These are phyloP conservation scores for Lycodopsis pacificus DNA, from an alignment of 2,797 vertebrate species.

Conservation along the genomic window DNA sequence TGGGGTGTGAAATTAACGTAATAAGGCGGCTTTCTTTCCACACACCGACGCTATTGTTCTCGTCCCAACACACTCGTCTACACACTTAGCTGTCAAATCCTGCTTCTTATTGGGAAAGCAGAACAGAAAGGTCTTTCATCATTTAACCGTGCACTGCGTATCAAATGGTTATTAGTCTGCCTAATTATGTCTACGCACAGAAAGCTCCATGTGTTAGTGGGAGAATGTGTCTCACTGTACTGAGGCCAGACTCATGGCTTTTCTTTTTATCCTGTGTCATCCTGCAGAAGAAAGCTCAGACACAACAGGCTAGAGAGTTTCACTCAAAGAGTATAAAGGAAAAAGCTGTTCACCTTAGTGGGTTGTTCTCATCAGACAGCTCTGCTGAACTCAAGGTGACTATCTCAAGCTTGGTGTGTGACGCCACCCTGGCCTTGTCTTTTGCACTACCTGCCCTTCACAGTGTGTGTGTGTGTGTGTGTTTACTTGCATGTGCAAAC, in stretches of 20 bases:
- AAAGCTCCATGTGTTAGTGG: slow-evolving; percentile 27
- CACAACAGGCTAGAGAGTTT: slow-evolving; percentile 94
- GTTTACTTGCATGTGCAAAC: slow-evolving; percentile 35
- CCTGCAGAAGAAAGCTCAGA: slow-evolving; percentile 93
- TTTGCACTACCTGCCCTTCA: slow-evolving; percentile 17
- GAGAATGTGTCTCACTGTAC: slow-evolving; percentile 37
- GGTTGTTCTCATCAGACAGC: slow-evolving; percentile 87
- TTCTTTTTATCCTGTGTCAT: slow-evolving; percentile 63
- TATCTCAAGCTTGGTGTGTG: slow-evolving; percentile 47
- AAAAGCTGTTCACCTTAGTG: slow-evolving; percentile 92
- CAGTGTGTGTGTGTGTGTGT: not conserved
- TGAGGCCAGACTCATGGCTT: slow-evolving; percentile 43
- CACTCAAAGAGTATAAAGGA: slow-evolving; percentile 98
- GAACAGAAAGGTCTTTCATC: slow-evolving; percentile 64
- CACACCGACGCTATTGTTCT: slow-evolving; percentile 63
- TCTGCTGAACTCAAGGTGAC: slow-evolving; percentile 89
- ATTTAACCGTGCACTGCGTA: slow-evolving; percentile 28
- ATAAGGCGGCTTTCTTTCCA: slow-evolving; percentile 40
- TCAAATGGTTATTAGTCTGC: slow-evolving; percentile 57
- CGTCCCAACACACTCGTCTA: slow-evolving; percentile 40
- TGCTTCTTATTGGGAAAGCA: slow-evolving; percentile 28
- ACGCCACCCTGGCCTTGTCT: slow-evolving; percentile 31
- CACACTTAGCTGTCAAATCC: slow-evolving; percentile 51
- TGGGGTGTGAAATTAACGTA: slow-evolving; percentile 66
- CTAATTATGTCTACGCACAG: slow-evolving; percentile 41